These are phyloP conservation scores for Sphyrna mokarran DNA, from an alignment of 2,113 vertebrate species.

Conservation along the genomic window DNA sequence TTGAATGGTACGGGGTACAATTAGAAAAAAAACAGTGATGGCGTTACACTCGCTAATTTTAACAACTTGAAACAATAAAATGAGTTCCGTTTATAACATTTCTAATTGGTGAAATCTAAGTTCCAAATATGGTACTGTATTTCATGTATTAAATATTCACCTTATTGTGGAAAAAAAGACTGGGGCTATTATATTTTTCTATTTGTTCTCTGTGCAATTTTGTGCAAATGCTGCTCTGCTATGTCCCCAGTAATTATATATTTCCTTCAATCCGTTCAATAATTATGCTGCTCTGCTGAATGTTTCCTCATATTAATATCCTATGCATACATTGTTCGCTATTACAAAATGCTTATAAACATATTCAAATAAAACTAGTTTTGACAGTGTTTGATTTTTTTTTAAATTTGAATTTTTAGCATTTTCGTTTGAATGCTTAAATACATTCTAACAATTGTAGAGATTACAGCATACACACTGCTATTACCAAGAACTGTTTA, in stretches of 20 bases:
- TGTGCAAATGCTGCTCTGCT: conserved; percentile 4
- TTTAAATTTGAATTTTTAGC: conserved; percentile 15
- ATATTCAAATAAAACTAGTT: conserved; percentile 23
- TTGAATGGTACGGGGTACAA: conserved; percentile 78
- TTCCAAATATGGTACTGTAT: background rate
- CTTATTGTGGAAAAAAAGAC: conserved; percentile 11
- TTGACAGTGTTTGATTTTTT: conserved; percentile 30
- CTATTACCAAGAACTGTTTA: conserved; percentile 27
- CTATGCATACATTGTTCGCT: conserved; percentile 16
- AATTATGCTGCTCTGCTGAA: conserved; percentile 34
- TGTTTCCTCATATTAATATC: conserved; percentile 35
- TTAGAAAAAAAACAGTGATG: conserved; percentile 59
- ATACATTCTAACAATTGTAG: conserved; percentile 28
- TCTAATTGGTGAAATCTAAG: conserved; percentile 19
- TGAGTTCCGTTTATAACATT: conserved; percentile 18
- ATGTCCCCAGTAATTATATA: conserved; percentile 34
- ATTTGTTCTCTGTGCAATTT: conserved; percentile 24
- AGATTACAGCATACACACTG: conserved; percentile 16
- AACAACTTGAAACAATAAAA: conserved; percentile 33
- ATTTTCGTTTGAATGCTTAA: conserved; percentile 23
- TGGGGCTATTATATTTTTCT: conserved; percentile 28
- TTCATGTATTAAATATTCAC: conserved; percentile 29
- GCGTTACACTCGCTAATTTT: conserved; percentile 24
- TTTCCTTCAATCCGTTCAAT: conserved; percentile 36
- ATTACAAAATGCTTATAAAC: conserved; percentile 30